A percentile compares a stretch with the other conserved stretches of the same genome.
Evolutionary conservation across 2,888 invertebrate species (phyloP).

Genomic region (Blomia tropicalis): DNA sequence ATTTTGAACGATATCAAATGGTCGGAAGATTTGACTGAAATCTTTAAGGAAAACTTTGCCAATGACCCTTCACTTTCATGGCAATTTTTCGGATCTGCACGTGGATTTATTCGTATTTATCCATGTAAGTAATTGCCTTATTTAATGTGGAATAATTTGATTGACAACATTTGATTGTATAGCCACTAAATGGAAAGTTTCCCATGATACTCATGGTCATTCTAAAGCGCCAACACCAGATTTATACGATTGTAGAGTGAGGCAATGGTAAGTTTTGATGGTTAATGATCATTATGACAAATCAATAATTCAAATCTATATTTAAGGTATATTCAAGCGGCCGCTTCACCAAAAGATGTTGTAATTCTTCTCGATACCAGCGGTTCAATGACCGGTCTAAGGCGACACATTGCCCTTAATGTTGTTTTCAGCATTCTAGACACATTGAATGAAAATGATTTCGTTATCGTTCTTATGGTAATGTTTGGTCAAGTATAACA

Average conservation of each 20-base stretch:
- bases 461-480: conserved; percentile 60
- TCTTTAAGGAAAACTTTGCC: conserved; percentile 66
- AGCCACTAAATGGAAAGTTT: conserved; percentile 15
- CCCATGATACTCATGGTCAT: conserved; percentile 2
- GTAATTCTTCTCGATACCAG: conserved; percentile 85
- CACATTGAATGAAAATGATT: conserved; percentile 93
- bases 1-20: conserved; percentile 80
- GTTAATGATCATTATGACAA: neutral
- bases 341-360: conserved; percentile 91
- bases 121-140: conserved; percentile 40
- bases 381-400: conserved; percentile 87
- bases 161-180: neutral
- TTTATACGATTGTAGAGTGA: conserved; percentile 48
- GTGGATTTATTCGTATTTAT: conserved; percentile 79
- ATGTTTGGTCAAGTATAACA: neutral
- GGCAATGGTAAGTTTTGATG: conserved; percentile 50
- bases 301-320: neutral
- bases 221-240: conserved; percentile 24
- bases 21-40: conserved; percentile 67
- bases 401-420: conserved; percentile 75
- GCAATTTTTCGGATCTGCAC: conserved; percentile 92
- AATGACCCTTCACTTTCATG: conserved; percentile 77
- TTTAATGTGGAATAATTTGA: neutral
- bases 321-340: conserved; percentile 71
- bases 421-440: conserved; percentile 76